Percentiles rank a stretch among this genome's conserved stretches.
Evolutionary conservation across 2,888 invertebrate species (phyloP).

Genomic region (Agriotes lineatus): DNA sequence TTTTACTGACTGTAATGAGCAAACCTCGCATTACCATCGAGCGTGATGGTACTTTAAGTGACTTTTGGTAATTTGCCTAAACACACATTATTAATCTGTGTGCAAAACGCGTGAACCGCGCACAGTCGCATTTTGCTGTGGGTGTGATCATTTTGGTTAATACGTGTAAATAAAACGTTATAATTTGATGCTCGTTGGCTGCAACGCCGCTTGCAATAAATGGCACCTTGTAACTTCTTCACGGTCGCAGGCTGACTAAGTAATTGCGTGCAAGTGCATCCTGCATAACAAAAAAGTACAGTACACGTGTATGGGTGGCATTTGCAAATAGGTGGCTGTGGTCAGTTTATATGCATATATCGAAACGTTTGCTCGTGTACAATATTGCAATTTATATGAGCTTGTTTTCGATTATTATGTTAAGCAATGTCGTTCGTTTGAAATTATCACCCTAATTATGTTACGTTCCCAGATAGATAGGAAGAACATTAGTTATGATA

Average conservation of each 20-base stretch:
- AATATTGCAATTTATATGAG: too few relatives aligned
- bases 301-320: too few relatives aligned
- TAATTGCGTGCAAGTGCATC: background rate
- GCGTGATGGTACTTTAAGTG: slow-evolving; percentile 34
- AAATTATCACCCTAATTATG: too few relatives aligned
- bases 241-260: background rate
- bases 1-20: slow-evolving; percentile 25
- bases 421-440: too few relatives aligned
- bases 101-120: slow-evolving; percentile 22
- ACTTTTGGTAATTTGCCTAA: slow-evolving; percentile 33
- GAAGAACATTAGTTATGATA: too few relatives aligned
- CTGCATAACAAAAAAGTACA: too few relatives aligned
- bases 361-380: too few relatives aligned
- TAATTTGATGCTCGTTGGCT: slow-evolving; percentile 1
- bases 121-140: slow-evolving; percentile 2
- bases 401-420: too few relatives aligned
- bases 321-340: too few relatives aligned
- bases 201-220: background rate
- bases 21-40: slow-evolving; percentile 16
- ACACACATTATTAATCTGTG: slow-evolving; percentile 30
- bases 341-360: too few relatives aligned
- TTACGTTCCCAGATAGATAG: too few relatives aligned
- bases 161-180: slow-evolving; percentile 21
- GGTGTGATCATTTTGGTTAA: slow-evolving; percentile 16
- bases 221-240: background rate